Conservation (phyloP, 2,113 vertebrate genomes). For the Motacilla tschutschensis region DNA sequence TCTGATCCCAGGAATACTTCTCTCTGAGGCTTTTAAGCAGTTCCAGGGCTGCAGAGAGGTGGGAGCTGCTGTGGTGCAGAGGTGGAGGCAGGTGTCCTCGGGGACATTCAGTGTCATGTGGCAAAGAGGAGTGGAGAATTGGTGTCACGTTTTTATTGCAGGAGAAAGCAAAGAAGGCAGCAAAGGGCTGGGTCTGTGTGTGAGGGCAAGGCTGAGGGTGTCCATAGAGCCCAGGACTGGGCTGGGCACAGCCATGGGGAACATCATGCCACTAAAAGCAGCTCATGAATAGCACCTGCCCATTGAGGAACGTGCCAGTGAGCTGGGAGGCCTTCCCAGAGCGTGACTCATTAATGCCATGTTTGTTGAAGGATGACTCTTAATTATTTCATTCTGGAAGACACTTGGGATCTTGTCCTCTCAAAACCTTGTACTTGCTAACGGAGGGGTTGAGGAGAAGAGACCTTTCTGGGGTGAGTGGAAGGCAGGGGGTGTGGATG, state of each 20-base stretch:
- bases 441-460: not conserved
- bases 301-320: not conserved
- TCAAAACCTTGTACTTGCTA: not conserved
- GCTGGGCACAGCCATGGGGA: not conserved
- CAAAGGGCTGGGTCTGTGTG: fast-evolving
- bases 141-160: not conserved
- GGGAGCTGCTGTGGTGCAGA: not conserved
- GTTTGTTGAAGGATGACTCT: not conserved
- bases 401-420: not conserved
- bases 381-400: not conserved
- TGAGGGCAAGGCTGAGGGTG: not conserved
- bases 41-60: not conserved
- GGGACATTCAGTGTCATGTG: fast-evolving
- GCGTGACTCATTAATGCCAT: not conserved
- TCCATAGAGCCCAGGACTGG: not conserved
- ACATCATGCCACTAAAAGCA: not conserved
- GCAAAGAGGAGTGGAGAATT: not conserved
- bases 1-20: not conserved
- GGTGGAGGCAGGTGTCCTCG: not conserved
- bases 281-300: not conserved
- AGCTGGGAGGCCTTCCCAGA: not conserved
- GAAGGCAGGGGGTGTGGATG: not conserved
- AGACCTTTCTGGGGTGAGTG: not conserved
- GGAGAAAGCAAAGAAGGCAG: not conserved
- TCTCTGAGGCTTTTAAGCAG: not conserved